A percentile compares a stretch with the other conserved stretches of the same genome.
Evolutionary conservation across 2,888 invertebrate species (phyloP).

Genomic region (Parnassius smintheus): DNA sequence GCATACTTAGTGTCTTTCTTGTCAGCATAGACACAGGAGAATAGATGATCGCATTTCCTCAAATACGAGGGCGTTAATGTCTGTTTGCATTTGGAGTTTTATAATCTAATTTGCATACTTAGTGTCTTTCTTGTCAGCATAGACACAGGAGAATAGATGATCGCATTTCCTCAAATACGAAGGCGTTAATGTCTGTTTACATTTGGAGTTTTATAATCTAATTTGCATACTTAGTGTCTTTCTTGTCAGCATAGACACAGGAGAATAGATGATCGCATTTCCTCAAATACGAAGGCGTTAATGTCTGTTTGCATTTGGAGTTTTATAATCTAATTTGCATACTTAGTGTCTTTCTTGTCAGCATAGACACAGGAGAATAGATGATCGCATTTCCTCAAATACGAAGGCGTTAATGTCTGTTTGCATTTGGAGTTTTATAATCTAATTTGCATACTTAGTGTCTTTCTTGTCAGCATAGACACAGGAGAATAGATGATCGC

Average conservation of each 20-base stretch:
- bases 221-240: slow-evolving; percentile 14
- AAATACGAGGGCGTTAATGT: slow-evolving; percentile 2
- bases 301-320: neutral
- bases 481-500: neutral
- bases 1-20: slow-evolving; percentile 12
- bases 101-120: slow-evolving; percentile 15
- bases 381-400: neutral
- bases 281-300: slow-evolving; percentile 1
- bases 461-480: slow-evolving; percentile 6
- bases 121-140: slow-evolving; percentile 7
- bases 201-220: slow-evolving; percentile 9
- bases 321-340: slow-evolving; percentile 16
- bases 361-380: neutral
- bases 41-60: neutral
- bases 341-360: slow-evolving; percentile 8
- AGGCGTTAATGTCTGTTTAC: slow-evolving; percentile 4
- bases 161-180: neutral
- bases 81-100: slow-evolving; percentile 3
- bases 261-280: neutral
- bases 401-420: slow-evolving; percentile 5
- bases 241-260: neutral
- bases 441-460: slow-evolving; percentile 14
- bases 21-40: neutral
- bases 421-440: slow-evolving; percentile 5
- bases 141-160: neutral